Evolutionary conservation across 2,888 invertebrate species (phyloP).

Genomic region (Danaus chrysippus): DNA sequence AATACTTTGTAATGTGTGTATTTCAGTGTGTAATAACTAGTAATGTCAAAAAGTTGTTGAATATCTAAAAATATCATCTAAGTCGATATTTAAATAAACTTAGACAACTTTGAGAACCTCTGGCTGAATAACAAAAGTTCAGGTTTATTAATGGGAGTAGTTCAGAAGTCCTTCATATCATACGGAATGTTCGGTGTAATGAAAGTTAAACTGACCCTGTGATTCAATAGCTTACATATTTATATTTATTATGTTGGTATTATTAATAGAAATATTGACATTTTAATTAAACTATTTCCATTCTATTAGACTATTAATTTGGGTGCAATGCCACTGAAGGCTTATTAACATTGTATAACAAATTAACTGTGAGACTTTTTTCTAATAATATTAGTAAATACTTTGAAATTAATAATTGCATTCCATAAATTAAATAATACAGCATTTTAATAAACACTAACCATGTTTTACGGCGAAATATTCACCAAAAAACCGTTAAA

Average conservation of each 20-base stretch:
- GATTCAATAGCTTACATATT: slow-evolving; percentile 5
- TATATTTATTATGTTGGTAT: neutral
- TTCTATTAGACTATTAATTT: neutral
- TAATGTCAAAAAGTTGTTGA: no score
- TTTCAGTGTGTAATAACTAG: no score
- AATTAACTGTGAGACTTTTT: no score
- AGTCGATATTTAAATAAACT: no score
- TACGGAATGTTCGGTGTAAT: slow-evolving; percentile 39
- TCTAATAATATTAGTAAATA: no score
- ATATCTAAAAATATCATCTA: no score
- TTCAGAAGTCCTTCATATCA: slow-evolving; percentile 35
- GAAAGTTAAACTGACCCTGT: slow-evolving; percentile 12
- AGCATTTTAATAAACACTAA: neutral
- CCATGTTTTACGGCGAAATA: neutral
- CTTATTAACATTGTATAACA: neutral
- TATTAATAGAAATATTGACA: slow-evolving; percentile 1
- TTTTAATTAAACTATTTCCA: slow-evolving; percentile 2
- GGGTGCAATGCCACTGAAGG: neutral
- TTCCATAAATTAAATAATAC: no score
- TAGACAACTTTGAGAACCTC: no score
- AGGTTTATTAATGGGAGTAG: slow-evolving; percentile 37
- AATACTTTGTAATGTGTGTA: no score
- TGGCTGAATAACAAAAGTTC: slow-evolving; percentile 27
- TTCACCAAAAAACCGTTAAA: slow-evolving; percentile 5
- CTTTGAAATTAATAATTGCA: no score